A percentile compares a stretch with the other conserved stretches of the same genome.
Conservation (phyloP, 1,140 invertebrate genomes). For the Nylanderia fulva region DNA sequence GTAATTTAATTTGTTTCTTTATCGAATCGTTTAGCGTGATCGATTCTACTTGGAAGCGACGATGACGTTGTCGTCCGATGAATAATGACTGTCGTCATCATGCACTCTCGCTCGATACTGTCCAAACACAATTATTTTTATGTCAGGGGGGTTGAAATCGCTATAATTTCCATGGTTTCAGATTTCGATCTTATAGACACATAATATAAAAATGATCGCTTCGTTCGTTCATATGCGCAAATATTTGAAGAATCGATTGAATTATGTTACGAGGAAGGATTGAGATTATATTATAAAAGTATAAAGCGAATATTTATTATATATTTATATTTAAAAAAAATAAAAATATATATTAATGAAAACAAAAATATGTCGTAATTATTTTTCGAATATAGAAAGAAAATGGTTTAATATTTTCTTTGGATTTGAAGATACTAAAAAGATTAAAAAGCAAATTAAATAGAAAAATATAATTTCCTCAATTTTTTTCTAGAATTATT, state of each 20-base stretch:
- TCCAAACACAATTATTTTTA: slow-evolving; percentile 31
- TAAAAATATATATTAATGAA: too few species aligned
- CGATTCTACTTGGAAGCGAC: neutral
- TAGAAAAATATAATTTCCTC: neutral
- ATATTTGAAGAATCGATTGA: neutral
- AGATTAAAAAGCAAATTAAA: neutral
- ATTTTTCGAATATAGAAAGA: neutral
- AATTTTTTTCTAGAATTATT: neutral
- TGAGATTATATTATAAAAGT: neutral
- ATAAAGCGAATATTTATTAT: neutral
- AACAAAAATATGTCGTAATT: too few species aligned
- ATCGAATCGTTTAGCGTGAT: slow-evolving; percentile 33
- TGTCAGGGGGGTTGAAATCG: slow-evolving; percentile 7
- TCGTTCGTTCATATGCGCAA: neutral
- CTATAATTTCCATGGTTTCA: neutral
- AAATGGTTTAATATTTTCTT: neutral
- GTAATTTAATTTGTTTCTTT: slow-evolving; percentile 66
- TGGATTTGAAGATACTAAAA: neutral
- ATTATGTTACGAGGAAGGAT: neutral
- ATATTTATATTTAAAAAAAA: neutral
- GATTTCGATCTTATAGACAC: too few species aligned
- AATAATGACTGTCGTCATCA: slow-evolving; percentile 6
- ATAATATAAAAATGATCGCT: neutral
- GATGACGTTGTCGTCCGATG: slow-evolving; percentile 12
- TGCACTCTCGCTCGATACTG: neutral